phyloP scores from a whole-genome alignment of 2,797 vertebrate genomes.

The Oryzias sinensis region DNA sequence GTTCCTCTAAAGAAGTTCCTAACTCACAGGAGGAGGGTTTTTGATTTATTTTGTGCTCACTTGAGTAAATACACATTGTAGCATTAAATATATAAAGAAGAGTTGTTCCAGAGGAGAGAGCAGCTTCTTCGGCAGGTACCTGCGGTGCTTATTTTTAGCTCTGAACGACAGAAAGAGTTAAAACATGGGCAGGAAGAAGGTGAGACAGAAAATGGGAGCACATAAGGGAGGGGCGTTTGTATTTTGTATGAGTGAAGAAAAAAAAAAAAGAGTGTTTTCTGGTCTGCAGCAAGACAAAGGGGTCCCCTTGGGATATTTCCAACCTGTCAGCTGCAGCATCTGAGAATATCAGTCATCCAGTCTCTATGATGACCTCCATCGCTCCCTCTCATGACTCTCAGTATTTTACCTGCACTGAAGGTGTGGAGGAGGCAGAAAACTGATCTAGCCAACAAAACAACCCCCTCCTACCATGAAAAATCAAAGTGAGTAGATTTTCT shows the following conservation, averaged over 20 bases:
- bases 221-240: slow-evolving; percentile 19
- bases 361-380: slow-evolving; percentile 3
- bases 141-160: slow-evolving; percentile 54
- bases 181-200: slow-evolving; percentile 13
- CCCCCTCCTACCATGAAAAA: no score
- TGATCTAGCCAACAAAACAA: slow-evolving; percentile 11
- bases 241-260: slow-evolving; percentile 9
- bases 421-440: slow-evolving; percentile 28
- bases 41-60: no score
- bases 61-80: no score
- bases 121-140: slow-evolving; percentile 32
- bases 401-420: slow-evolving; percentile 24
- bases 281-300: slow-evolving; percentile 45
- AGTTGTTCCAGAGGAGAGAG: slow-evolving; percentile 14
- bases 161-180: slow-evolving; percentile 22
- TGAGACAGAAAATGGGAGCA: slow-evolving; percentile 43
- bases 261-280: slow-evolving; percentile 20
- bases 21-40: no score
- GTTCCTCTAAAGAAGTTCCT: no score
- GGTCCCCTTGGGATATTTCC: slow-evolving; percentile 46
- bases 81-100: no score
- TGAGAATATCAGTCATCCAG: slow-evolving; percentile 31
- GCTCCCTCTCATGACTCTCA: slow-evolving; percentile 1
- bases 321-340: slow-evolving; percentile 16
- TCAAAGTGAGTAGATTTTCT: no score